Percentiles rank a stretch among this genome's conserved stretches.
Evolutionary conservation across 2,888 invertebrate genomes (phyloP).

Genomic region (Oxyscelio sp.): DNA sequence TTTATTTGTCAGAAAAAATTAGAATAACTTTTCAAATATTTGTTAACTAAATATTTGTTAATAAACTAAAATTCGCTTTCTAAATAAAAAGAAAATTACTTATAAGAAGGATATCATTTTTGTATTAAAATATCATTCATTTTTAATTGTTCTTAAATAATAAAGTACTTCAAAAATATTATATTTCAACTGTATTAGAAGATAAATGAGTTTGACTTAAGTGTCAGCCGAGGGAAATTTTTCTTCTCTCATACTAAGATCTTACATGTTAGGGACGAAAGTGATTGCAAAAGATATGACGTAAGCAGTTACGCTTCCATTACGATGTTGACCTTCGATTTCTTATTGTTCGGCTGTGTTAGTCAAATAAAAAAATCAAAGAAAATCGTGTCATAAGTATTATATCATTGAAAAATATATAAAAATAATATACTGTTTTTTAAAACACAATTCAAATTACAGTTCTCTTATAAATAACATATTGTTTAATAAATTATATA

Average conservation of each 20-base stretch:
- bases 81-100: too few relatives aligned
- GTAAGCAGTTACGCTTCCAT: conserved; percentile 18
- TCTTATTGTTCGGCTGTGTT: not conserved
- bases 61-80: too few relatives aligned
- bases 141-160: too few relatives aligned
- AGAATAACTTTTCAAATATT: not conserved
- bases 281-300: conserved; percentile 17
- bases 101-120: too few relatives aligned
- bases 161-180: not conserved
- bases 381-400: too few relatives aligned
- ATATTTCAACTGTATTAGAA: not conserved
- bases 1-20: conserved; percentile 7
- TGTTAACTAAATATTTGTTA: too few relatives aligned
- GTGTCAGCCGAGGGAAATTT: conserved; percentile 3
- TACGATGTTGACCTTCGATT: conserved; percentile 15
- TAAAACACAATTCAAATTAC: too few relatives aligned
- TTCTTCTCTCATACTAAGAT: conserved; percentile 1
- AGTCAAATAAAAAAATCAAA: not conserved
- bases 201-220: conserved; percentile 11
- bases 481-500: too few relatives aligned
- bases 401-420: too few relatives aligned
- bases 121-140: too few relatives aligned
- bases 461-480: too few relatives aligned
- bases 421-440: too few relatives aligned
- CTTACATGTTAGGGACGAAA: conserved; percentile 5